phyloP scores from a whole-genome alignment of 2,797 vertebrate genomes.

The Setipinna tenuifilis region DNA sequence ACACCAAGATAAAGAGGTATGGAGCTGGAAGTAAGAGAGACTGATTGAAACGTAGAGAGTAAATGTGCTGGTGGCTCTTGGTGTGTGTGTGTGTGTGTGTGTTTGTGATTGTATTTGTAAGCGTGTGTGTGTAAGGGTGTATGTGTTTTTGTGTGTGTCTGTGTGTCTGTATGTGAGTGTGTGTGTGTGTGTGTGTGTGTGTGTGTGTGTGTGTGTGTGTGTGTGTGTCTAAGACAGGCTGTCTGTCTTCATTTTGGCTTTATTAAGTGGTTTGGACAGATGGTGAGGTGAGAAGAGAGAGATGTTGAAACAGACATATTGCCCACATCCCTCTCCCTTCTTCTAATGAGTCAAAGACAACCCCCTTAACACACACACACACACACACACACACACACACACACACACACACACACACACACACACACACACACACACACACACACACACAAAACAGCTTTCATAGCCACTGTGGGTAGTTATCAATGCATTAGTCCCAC shows the following conservation, averaged over 20 bases:
- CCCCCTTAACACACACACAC: background rate
- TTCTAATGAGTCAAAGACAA: background rate
- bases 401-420: background rate
- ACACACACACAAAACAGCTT: background rate
- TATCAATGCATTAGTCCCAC: background rate
- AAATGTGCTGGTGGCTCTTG: background rate
- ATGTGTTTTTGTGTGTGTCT: too few relatives aligned
- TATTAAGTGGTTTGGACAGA: background rate
- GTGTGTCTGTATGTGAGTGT: background rate
- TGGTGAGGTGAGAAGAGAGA: constrained; percentile 13
- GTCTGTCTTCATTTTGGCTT: constrained; percentile 1
- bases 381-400: background rate
- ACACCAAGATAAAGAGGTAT: background rate
- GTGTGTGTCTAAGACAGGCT: background rate
- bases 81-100: too few relatives aligned
- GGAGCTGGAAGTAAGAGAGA: background rate
- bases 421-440: background rate
- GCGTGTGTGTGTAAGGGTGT: background rate
- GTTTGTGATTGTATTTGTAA: background rate
- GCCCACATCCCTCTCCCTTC: background rate
- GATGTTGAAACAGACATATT: constrained; percentile 1
- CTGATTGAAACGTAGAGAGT: background rate
- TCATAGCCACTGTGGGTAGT: background rate
- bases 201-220: background rate
- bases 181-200: constrained; percentile 3